Evolutionary conservation across 2,888 invertebrate species (phyloP), one percentile per base, ranked within the genome.

Genomic region (Copidosoma aretas): DNA sequence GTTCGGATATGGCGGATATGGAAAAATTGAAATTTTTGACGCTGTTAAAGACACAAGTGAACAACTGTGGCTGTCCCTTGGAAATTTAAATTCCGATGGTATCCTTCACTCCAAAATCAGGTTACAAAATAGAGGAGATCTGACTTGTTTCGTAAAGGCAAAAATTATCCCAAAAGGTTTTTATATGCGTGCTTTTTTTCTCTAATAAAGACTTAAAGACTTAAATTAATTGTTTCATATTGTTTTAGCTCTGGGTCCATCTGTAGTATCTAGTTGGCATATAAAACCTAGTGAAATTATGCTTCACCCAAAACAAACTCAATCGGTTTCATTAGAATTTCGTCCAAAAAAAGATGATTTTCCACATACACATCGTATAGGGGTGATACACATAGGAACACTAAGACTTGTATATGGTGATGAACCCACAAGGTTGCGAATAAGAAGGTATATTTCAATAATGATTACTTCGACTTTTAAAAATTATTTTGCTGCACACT

Each of bases 1-100:
- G 10, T 88, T 84, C 75, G 90, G 88, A 1, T 89, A 88, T 74
- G 90, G 90, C 1, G 90, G 90, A 0, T 84, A 84, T 73, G 84
- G 86, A 1, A 85, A 83, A 73, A 78, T 89, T 0, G 84, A 86
- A 61, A 82, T 87, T 17, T 83, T 84, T 22, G 85, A 86, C 68
- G 81, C 88, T 17, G 83, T 85, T 1, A 86, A 87, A 76, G 89
- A 89, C 60, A 86, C 87, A 0, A 84, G 86, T 1, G 88, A 88
- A 4, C 85, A 86, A 69, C 84, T 87, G 71, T 89, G 88, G 84
- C 75, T 89, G 1, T 86, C 88, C 1, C 81, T 90, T 53, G 89
- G 90, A 12, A 85, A 85, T 73, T 77, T 89, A 0, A 85, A 85
- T 67, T 84, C 86, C 1, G 78, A 85, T 15, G 83, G 84, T 32